Evolutionary conservation across 2,888 invertebrate genomes (phyloP), one percentile per base, ranked within the genome.

Genomic region (Leucozona laternaria): DNA sequence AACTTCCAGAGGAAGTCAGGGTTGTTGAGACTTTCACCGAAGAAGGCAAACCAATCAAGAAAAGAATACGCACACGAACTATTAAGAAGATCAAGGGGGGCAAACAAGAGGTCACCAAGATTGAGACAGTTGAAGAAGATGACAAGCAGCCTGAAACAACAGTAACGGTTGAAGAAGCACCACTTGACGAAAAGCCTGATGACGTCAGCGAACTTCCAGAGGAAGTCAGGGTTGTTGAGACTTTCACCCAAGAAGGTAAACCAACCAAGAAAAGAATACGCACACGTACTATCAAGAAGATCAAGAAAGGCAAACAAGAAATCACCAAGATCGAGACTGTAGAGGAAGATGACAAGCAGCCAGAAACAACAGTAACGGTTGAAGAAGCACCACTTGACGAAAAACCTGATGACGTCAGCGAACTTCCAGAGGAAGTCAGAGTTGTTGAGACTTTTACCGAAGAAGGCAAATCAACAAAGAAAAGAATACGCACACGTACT

Each of bases 91-190:
- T 80, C 8, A 80, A 80, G 53, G 80, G 80, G 3, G 68, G 66
- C 37, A 81, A 81, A 22, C 76, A 81, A 57, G 81, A 81, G 48
- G 81, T 81, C 28, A 81, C 81, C 48, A 76, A 81, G 31, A 81
- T 81, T 6, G 57, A 81, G 11, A 76, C 76, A 1, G 81, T 76
- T 31, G 81, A 81, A 28, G 81, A 76, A 40, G 81, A 81, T n/a
- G 81, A 71, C 48, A 81, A 81, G 11, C 53, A 62, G 10, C 76
- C 81, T 13, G 70, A 71, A 40, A 81, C 81, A 48, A 81, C 76
- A 20, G 76, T 81, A 3, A 76, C 81, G 0, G 64, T 81, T 40
- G 70, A 71, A 57, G 76, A 81, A 48, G 57, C 7, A 2, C 81
- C 81, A 11, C 53, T 80, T 5, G 81, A 81, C 0, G 81, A 76